Conservation (phyloP, 2,113 vertebrate species). For the Platycercus adscitus region DNA sequence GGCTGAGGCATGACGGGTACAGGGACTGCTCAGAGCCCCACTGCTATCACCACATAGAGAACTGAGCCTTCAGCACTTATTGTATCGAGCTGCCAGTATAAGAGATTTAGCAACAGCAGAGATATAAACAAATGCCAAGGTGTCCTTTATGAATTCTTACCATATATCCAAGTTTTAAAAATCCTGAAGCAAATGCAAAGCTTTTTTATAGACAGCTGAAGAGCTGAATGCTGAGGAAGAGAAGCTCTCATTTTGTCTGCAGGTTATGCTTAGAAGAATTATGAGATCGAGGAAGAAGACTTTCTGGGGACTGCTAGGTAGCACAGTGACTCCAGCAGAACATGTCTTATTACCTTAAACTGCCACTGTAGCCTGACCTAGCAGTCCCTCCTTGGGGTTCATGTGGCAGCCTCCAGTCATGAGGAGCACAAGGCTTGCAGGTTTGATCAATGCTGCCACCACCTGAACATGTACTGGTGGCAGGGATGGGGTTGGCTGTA, state of each 20-base stretch:
- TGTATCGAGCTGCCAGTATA: not conserved
- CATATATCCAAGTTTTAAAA: not conserved
- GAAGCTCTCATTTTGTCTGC: not conserved
- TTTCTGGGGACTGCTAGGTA: not conserved
- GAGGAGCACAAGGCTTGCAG: not conserved
- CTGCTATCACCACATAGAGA: not conserved
- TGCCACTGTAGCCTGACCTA: not conserved
- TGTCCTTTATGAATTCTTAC: not conserved
- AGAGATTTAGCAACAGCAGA: not conserved
- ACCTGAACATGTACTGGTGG: not conserved
- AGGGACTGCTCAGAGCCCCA: not conserved
- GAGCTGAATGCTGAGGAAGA: not conserved
- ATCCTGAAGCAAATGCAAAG: not conserved
- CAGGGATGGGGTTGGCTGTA: not conserved
- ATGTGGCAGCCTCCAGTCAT: not conserved
- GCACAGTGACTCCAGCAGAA: not conserved
- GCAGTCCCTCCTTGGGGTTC: not conserved
- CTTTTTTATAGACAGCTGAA: not conserved
- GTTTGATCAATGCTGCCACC: conserved; percentile 40
- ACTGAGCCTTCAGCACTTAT: not conserved
- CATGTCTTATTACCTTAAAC: not conserved
- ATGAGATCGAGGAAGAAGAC: not conserved
- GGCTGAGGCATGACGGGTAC: not conserved
- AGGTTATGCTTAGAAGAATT: not conserved
- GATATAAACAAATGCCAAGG: not conserved